Conservation (phyloP, 2,113 vertebrate genomes). For the Gavialis gangeticus region DNA sequence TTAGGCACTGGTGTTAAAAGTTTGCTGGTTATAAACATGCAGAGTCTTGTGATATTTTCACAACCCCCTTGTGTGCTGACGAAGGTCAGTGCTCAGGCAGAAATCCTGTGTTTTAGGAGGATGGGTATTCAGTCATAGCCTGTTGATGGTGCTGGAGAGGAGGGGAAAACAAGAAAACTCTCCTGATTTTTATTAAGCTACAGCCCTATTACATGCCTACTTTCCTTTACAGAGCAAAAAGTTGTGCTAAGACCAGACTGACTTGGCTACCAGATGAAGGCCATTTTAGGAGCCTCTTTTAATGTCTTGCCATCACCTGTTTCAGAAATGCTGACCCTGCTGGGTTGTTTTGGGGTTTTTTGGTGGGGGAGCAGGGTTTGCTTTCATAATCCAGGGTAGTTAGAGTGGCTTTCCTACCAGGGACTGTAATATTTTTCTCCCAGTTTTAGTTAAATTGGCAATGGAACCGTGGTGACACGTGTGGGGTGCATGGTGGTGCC, state of each 20-base stretch:
- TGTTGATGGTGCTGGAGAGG: background rate
- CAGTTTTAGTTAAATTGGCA: background rate
- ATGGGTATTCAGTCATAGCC: background rate
- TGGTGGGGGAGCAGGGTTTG: too few species aligned
- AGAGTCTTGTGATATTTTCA: background rate
- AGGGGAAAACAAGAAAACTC: background rate
- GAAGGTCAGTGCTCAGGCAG: background rate
- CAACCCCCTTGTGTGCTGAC: background rate
- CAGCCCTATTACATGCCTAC: background rate
- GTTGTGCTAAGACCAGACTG: rapidly evolving
- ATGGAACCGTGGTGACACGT: background rate
- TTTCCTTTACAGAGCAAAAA: background rate
- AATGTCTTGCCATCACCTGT: background rate
- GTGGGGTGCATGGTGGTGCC: too few species aligned
- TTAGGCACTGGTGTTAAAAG: background rate
- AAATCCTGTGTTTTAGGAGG: background rate
- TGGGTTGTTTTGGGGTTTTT: too few species aligned
- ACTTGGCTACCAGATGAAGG: background rate
- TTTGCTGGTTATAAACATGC: background rate
- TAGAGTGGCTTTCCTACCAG: background rate
- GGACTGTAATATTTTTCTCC: background rate
- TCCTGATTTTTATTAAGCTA: background rate
- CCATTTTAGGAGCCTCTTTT: background rate
- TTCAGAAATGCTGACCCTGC: background rate
- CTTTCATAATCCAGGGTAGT: background rate